These are phyloP conservation scores for Triops longicaudatus DNA, from an alignment of 1,140 invertebrate genomes.

Conservation along the genomic window DNA sequence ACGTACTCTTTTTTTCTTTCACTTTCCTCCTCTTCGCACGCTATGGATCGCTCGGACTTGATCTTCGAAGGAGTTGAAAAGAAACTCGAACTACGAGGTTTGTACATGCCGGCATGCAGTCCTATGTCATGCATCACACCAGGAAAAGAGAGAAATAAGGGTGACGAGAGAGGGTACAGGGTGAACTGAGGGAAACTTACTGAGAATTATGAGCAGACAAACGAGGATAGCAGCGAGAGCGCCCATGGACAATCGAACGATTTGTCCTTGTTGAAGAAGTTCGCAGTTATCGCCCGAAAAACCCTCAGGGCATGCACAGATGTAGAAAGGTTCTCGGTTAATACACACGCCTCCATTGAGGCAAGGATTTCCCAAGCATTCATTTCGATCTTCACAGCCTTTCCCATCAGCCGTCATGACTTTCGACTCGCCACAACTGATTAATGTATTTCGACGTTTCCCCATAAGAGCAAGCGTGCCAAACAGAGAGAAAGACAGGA, in stretches of 20 bases:
- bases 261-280: conserved; percentile 81
- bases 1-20: background rate
- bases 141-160: background rate
- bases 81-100: background rate
- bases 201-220: conserved; percentile 86
- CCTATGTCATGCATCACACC: background rate
- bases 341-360: conserved; percentile 80
- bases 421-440: conserved; percentile 81
- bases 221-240: conserved; percentile 86
- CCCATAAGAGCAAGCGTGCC: background rate
- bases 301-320: conserved; percentile 63
- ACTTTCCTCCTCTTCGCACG: too few relatives aligned
- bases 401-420: conserved; percentile 78
- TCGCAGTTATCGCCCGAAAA: conserved; percentile 93
- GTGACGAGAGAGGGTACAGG: background rate
- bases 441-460: background rate
- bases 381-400: conserved; percentile 86
- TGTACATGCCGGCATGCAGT: background rate
- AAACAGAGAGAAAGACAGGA: background rate
- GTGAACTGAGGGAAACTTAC: conserved; percentile 51
- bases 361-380: conserved; percentile 84
- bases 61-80: background rate
- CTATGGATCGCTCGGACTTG: background rate
- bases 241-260: conserved; percentile 84
- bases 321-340: conserved; percentile 73